phyloP scores from a whole-genome alignment of 2,797 vertebrate species.

The Pseudocheirus occidentalis region DNA sequence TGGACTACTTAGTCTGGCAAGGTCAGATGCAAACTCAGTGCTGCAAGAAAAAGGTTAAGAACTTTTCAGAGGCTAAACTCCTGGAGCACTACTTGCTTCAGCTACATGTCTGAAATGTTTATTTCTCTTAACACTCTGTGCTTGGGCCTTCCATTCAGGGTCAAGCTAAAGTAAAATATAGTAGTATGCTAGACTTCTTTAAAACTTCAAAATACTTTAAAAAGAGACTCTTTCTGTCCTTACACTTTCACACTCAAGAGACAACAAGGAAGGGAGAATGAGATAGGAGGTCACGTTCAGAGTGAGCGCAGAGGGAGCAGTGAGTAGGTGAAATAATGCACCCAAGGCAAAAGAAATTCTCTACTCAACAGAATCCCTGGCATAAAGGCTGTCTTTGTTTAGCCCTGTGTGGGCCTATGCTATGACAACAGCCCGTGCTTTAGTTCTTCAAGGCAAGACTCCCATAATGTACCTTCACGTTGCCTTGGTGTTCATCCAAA shows the following conservation, averaged over 20 bases:
- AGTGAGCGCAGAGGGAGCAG: not conserved
- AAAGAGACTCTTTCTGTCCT: not conserved
- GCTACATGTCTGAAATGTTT: not conserved
- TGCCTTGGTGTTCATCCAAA: not conserved
- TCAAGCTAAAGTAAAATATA: not conserved
- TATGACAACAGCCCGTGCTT: slow-evolving; percentile 11
- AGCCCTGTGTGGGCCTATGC: not conserved
- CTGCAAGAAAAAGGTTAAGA: not conserved
- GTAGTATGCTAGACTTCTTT: not conserved
- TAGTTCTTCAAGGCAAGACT: not conserved
- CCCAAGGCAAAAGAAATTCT: not conserved
- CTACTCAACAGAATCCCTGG: not conserved
- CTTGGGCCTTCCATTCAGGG: not conserved
- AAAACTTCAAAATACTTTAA: not conserved
- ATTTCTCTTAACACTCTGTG: not conserved
- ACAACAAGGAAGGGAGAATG: not conserved
- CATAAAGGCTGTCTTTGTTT: not conserved
- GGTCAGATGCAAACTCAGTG: not conserved
- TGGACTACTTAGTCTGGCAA: not conserved
- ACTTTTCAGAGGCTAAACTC: not conserved
- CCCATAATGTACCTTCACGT: not conserved
- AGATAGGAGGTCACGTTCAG: not conserved
- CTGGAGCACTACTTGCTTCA: not conserved
- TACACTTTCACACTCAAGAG: not conserved
- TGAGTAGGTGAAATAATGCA: not conserved